These are phyloP conservation scores for Picus viridis DNA, from an alignment of 2,797 vertebrate species.

Conservation along the genomic window DNA sequence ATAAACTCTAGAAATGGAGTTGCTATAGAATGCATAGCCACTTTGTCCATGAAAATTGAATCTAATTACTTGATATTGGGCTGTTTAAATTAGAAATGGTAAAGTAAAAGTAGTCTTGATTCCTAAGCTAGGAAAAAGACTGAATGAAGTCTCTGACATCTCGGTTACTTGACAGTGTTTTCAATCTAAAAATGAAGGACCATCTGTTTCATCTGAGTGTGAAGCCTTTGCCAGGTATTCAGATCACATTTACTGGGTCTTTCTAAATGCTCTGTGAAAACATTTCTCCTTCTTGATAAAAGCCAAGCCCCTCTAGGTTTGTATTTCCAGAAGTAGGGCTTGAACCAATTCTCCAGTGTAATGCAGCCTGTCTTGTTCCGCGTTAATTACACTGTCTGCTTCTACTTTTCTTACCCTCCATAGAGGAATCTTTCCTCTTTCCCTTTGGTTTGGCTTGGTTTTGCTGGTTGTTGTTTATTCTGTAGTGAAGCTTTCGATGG, in stretches of 20 bases:
- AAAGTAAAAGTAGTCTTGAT: neutral
- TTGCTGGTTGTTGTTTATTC: neutral
- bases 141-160: neutral
- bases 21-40: neutral
- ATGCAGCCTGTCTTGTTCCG: neutral
- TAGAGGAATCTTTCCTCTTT: neutral
- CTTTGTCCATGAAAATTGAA: neutral
- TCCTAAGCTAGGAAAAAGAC: neutral
- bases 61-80: neutral
- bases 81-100: neutral
- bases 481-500: neutral
- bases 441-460: neutral
- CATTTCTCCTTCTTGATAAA: neutral
- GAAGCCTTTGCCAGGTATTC: neutral
- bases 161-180: neutral
- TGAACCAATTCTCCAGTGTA: neutral
- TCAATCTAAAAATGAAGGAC: neutral
- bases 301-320: neutral
- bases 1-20: neutral
- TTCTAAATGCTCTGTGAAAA: neutral
- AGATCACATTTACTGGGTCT: neutral
- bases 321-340: neutral
- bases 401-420: neutral
- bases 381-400: neutral
- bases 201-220: neutral